Evolutionary conservation across 1,140 invertebrate genomes (phyloP).

Genomic region (Polyergus mexicanus): DNA sequence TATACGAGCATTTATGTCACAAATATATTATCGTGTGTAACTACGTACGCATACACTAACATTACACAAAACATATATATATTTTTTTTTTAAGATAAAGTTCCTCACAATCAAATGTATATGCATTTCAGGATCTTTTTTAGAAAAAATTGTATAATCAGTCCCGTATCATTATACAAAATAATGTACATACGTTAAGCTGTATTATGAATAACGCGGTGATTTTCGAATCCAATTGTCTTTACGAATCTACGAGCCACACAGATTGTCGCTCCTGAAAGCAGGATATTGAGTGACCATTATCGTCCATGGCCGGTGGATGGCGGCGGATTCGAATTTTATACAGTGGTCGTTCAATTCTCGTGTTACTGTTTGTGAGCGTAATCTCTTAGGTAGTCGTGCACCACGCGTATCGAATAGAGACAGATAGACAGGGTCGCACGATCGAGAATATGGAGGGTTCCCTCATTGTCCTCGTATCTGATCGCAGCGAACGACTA

Average conservation of each 20-base stretch:
- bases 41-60: neutral
- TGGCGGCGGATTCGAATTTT: slow-evolving; percentile 67
- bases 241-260: slow-evolving; percentile 50
- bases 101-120: neutral
- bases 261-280: slow-evolving; percentile 53
- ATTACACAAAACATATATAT: neutral
- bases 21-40: slow-evolving; percentile 10
- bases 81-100: neutral
- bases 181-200: slow-evolving; percentile 41
- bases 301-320: slow-evolving; percentile 36
- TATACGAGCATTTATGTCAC: slow-evolving; percentile 45
- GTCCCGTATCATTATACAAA: slow-evolving; percentile 24
- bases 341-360: slow-evolving; percentile 73
- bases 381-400: slow-evolving; percentile 51
- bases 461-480: slow-evolving; percentile 82
- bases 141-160: neutral
- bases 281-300: slow-evolving; percentile 40
- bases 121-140: neutral
- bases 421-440: slow-evolving; percentile 55
- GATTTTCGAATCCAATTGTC: slow-evolving; percentile 63
- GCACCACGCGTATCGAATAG: slow-evolving; percentile 31
- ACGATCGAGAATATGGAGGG: slow-evolving; percentile 71
- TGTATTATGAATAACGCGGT: neutral
- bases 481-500: slow-evolving; percentile 76
- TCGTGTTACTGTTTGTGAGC: slow-evolving; percentile 36